phyloP scores from a whole-genome alignment of 1,140 invertebrate species.

The Papilio polyxenes region DNA sequence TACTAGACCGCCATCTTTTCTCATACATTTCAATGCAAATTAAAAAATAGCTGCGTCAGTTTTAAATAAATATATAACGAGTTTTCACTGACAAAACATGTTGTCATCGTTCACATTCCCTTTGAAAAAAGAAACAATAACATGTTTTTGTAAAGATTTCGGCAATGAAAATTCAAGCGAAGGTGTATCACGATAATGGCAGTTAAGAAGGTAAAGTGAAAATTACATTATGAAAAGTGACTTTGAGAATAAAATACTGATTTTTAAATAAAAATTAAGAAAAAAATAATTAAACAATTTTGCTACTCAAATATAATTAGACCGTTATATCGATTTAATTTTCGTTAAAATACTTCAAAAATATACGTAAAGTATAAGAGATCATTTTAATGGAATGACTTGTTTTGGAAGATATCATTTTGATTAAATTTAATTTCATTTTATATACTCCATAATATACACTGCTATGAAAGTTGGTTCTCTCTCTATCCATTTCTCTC shows the following conservation, averaged over 20 bases:
- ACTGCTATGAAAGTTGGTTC: not conserved
- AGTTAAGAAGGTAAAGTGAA: not conserved
- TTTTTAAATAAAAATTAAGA: not conserved
- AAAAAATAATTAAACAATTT: slow-evolving; percentile 15
- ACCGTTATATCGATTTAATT: not conserved
- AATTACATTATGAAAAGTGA: not conserved
- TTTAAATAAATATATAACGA: not conserved
- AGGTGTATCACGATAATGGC: not conserved
- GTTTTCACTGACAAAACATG: not conserved
- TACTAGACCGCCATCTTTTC: slow-evolving; percentile 34
- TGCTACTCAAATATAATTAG: slow-evolving; percentile 17
- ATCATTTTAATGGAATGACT: slow-evolving; percentile 35
- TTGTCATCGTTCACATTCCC: not conserved
- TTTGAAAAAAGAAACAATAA: not conserved
- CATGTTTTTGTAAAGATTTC: not conserved
- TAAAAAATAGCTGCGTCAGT: not conserved
- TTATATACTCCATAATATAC: not conserved
- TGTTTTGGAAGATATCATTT: slow-evolving; percentile 6
- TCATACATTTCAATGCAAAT: slow-evolving; percentile 4
- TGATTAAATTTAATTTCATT: slow-evolving; percentile 15
- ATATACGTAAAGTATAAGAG: not conserved
- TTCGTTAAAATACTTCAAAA: not conserved
- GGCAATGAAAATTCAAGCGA: not conserved
- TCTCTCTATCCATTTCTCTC: not conserved
- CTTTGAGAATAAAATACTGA: not conserved